Conservation (phyloP, 2,797 vertebrate genomes). For the Brachyalestes nurse region DNA sequence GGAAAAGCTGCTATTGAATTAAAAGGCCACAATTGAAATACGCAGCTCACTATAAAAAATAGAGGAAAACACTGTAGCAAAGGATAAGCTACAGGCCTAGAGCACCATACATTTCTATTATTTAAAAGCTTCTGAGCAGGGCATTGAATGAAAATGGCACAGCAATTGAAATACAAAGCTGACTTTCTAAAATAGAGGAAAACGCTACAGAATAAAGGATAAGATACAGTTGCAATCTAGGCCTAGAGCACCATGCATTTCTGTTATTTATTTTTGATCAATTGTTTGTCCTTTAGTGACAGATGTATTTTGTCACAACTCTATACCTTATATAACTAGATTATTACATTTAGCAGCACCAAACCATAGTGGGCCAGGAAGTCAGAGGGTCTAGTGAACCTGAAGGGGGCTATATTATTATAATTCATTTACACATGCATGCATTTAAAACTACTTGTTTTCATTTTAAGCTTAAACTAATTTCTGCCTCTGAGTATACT, state of each 20-base stretch:
- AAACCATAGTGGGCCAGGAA: background rate
- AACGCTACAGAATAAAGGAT: too few species aligned
- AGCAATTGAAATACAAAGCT: too few species aligned
- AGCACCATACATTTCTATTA: background rate
- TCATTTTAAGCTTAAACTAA: background rate
- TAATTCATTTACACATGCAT: background rate
- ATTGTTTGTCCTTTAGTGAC: background rate
- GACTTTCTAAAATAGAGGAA: too few species aligned
- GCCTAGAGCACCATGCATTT: background rate
- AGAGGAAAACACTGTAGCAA: slow-evolving; percentile 33
- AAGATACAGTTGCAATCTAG: too few species aligned
- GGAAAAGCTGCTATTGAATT: too few species aligned
- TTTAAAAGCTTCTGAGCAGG: too few species aligned
- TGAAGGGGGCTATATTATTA: background rate
- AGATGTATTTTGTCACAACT: too few species aligned
- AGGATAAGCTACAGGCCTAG: background rate
- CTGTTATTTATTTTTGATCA: background rate
- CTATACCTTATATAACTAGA: background rate
- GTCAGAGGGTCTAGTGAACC: background rate
- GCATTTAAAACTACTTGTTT: background rate
- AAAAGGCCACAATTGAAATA: background rate
- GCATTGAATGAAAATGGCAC: too few species aligned
- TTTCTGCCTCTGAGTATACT: background rate
- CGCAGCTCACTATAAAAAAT: slow-evolving; percentile 2
- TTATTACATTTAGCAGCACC: background rate